phyloP scores from a whole-genome alignment of 2,113 vertebrate species.

The Coreoperca whiteheadi region DNA sequence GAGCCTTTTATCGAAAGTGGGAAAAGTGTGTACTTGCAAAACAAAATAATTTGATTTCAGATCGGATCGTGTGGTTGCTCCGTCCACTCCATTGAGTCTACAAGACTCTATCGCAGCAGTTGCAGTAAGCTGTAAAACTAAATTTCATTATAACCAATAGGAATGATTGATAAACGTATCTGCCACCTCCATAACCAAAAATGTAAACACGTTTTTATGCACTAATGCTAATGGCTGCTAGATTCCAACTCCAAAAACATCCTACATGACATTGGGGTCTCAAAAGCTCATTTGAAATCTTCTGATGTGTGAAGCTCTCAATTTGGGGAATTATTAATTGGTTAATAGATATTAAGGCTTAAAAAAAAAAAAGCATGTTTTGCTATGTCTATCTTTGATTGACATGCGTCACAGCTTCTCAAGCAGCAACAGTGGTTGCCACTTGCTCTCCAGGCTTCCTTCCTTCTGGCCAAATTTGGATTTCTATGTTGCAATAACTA shows the following conservation, averaged over 20 bases:
- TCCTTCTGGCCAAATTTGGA: not conserved
- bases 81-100: not conserved
- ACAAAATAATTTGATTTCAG: constrained; percentile 13
- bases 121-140: not conserved
- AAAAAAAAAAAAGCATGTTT: not conserved
- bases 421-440: not conserved
- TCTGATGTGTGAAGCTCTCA: not conserved
- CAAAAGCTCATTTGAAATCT: not conserved
- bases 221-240: not conserved
- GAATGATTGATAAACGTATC: not conserved
- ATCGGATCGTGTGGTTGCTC: not conserved
- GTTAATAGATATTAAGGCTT: not conserved
- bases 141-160: not conserved
- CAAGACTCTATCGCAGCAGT: not conserved
- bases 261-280: not conserved
- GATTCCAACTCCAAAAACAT: not conserved
- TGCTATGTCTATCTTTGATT: not conserved
- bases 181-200: not conserved
- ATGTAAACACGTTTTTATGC: too few species aligned
- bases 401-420: not conserved
- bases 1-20: not conserved
- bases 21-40: constrained; percentile 44
- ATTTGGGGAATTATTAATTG: not conserved
- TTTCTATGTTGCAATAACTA: not conserved
- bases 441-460: not conserved